Base-by-base conservation (phyloP, 2,113 vertebrate species). In the Forbesichthys agassizii region DNA sequence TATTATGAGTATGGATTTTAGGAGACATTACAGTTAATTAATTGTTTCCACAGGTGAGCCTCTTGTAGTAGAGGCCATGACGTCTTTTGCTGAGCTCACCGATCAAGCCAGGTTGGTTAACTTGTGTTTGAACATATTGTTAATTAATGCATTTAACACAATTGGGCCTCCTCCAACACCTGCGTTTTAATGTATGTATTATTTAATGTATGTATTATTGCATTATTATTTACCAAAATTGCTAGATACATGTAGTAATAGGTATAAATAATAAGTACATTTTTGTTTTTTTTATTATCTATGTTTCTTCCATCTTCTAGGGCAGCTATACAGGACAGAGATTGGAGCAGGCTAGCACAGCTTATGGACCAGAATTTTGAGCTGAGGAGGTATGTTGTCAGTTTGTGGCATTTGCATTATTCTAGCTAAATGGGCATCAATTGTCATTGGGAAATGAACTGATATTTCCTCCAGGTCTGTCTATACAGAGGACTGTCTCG, bases 301-400 rank as follows among this genome's bases (percentile, higher is more conserved):
- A 58, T 75, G 52, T 10, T 11, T 11, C 46, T 9, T 47, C 33
- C 5, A 62, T 36, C 36, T 42, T 42, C 10, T 69, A 94, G 93
- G 78, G 3, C 1, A 2, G 91, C 90, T 9, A 67, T 94, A 0
- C 72, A 88, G 73, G 64, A 75, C 18, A 73, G 75, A 46, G 89
- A 94, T 83, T 95, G 93, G 93, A 55, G 18, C 48, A 51, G 56
- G 11, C 79, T 95, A 71, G 88, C 91, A 2, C 86, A 93, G 3
- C 83, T 94, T 56, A 94, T 95, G 93, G 91, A 94, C 78, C 77
- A 88, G 80, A 95, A 95, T 87, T 93, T 95, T 69, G 91, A 93
- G 59, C 81, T 94, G 64, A 77, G 94, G 53, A 88, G 93, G 93
- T 94, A 47, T 16, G 9, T 5, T 61, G 59, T 57, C 2, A 12